phyloP scores from a whole-genome alignment of 2,113 vertebrate genomes.

The Rhagologus leucostigma region DNA sequence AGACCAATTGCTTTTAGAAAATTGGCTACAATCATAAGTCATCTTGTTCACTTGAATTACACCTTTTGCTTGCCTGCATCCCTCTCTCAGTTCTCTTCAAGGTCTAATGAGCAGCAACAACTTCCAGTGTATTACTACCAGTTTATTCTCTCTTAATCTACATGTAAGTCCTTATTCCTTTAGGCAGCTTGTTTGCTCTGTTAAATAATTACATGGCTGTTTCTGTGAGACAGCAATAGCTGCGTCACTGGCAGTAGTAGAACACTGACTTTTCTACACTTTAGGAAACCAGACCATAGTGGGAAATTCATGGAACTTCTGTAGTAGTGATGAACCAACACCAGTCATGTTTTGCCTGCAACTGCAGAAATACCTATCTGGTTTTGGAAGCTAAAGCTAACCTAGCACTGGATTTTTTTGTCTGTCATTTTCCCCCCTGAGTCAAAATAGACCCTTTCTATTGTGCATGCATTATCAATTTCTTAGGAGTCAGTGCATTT shows the following conservation, averaged over 20 bases:
- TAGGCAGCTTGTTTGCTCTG: background rate
- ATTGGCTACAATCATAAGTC: background rate
- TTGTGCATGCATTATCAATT: background rate
- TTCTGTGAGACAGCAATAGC: background rate
- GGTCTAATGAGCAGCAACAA: background rate
- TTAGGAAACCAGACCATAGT: background rate
- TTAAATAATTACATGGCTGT: background rate
- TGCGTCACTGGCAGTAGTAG: background rate
- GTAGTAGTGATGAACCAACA: background rate
- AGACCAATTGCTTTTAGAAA: background rate
- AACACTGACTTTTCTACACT: background rate
- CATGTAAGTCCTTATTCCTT: background rate
- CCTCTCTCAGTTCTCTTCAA: background rate
- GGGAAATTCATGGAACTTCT: background rate
- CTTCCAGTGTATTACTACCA: background rate
- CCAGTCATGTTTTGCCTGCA: background rate
- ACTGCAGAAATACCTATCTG: background rate
- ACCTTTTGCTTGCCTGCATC: background rate
- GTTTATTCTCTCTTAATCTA: background rate
- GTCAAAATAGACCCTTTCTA: background rate
- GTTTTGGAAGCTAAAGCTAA: background rate
- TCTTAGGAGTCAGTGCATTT: background rate
- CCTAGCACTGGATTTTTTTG: background rate
- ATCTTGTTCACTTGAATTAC: background rate
- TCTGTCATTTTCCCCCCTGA: background rate